phyloP scores from a whole-genome alignment of 1,140 invertebrate species.

The Euwallacea fornicatus region DNA sequence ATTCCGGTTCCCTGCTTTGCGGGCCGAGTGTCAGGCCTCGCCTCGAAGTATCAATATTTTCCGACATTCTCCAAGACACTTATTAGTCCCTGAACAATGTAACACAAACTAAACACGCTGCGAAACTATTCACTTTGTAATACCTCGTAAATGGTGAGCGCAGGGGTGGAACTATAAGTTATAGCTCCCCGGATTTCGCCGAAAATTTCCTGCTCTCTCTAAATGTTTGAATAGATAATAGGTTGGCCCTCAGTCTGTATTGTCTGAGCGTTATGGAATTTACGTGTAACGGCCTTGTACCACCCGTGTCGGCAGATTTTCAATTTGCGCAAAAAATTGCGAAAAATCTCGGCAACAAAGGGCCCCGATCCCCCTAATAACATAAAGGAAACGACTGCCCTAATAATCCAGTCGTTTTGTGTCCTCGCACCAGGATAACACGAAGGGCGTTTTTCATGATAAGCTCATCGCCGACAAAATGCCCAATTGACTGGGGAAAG shows the following conservation, averaged over 20 bases:
- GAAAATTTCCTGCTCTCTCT: slow-evolving; percentile 18
- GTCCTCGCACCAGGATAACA: background rate
- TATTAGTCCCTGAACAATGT: slow-evolving; percentile 23
- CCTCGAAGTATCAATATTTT: background rate
- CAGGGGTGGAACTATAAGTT: slow-evolving; percentile 20
- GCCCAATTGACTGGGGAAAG: background rate
- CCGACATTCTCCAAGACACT: slow-evolving; percentile 9
- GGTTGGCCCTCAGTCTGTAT: slow-evolving; percentile 23
- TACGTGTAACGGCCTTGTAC: slow-evolving; percentile 20
- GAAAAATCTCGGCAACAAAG: background rate
- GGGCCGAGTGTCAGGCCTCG: background rate
- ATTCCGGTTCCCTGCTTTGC: slow-evolving; percentile 8
- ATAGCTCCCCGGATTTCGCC: slow-evolving; percentile 19
- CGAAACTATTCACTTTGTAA: slow-evolving; percentile 27
- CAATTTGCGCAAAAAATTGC: background rate
- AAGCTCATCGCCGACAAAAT: background rate
- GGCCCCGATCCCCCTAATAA: background rate
- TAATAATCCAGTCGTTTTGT: background rate
- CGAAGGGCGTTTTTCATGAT: background rate
- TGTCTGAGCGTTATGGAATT: slow-evolving; percentile 25
- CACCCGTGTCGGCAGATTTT: background rate
- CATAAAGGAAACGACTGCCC: too few species aligned
- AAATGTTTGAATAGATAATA: slow-evolving; percentile 33
- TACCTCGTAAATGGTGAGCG: slow-evolving; percentile 9
- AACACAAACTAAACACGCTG: slow-evolving; percentile 20